Percentiles rank a stretch among this genome's conserved stretches.
phyloP scores from a whole-genome alignment of 2,113 vertebrate genomes.

The Xiphorhynchus elegans region DNA sequence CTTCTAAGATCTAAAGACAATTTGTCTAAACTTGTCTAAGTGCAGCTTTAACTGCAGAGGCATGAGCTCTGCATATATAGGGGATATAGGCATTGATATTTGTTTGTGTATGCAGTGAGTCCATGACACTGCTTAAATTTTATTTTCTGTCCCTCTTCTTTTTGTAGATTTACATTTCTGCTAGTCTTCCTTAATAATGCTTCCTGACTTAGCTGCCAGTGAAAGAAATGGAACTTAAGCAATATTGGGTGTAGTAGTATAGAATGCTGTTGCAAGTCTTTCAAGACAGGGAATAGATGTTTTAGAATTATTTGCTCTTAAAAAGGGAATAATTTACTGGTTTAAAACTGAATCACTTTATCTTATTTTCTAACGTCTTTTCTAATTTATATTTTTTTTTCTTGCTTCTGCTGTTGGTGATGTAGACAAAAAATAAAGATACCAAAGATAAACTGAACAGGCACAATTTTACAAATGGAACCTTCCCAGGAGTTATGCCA shows the following conservation, averaged over 20 bases:
- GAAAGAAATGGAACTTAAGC: background rate
- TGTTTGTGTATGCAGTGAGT: background rate
- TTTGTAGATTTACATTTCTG: background rate
- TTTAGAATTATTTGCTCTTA: background rate
- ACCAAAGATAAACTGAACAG: constrained; percentile 82
- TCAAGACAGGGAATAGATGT: background rate
- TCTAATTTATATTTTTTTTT: background rate
- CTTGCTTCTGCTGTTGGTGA: constrained; percentile 41
- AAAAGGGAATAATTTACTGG: background rate
- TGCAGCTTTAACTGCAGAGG: background rate
- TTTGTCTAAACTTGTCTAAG: background rate
- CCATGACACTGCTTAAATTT: background rate
- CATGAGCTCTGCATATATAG: background rate
- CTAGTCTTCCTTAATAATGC: background rate
- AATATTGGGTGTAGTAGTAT: background rate
- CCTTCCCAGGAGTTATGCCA: constrained; percentile 79
- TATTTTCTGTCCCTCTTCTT: background rate
- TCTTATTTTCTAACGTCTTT: background rate
- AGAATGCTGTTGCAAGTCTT: background rate
- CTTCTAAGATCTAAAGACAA: background rate
- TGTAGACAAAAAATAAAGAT: constrained; percentile 90
- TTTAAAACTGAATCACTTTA: background rate
- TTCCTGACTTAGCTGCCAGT: background rate
- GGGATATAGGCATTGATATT: background rate
- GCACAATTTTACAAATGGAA: constrained; percentile 84